Base-by-base conservation (phyloP, 2,797 vertebrate genomes). In the Sebastes aleutianus region DNA sequence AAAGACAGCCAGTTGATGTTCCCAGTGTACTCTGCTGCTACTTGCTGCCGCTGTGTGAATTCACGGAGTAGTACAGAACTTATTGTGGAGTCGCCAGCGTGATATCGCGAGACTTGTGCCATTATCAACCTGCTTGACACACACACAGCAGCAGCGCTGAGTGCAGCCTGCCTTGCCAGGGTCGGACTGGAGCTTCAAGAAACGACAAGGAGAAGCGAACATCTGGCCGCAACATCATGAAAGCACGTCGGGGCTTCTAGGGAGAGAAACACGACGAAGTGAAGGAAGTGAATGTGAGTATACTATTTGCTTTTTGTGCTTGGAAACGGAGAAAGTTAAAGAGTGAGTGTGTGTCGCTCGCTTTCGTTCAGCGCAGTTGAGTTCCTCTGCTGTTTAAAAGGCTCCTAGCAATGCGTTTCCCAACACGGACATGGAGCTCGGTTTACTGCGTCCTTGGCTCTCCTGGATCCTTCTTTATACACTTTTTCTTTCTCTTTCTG, bases 61-160 rank as follows among this genome's bases (percentile, higher is more conserved):
- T 91, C 93, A 74, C 91, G 85, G 90, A 94, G 95, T 92, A 95
- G 93, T 92, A 93, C 95, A 95, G 89, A 94, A 93, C 47, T 94
- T 93, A 94, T 92, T 93, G 90, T 92, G 87, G 43, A 47, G 36
- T 39, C 36, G 89, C 74, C n/a, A 14, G 78, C 73, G 82, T 18
- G 91, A 68, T 97, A 96, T 98, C 97, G 97, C 97, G 97, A 97
- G 97, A 97, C 93, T 96, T 95, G 94, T 87, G 89, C 93, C 95
- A 93, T 93, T 90, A 96, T 95, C 96, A 97, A 97, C 97, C 97
- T 97, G 97, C 96, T 94, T 95, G 94, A 94, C 95, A 95, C 94
- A 94, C 36, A 39, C 36, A 39, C 36, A 39, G 36, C 92, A 93
- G 95, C 93, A 89, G 95, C 93, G 93, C 95, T 87, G 95, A 95